These are phyloP conservation scores for Megalurothrips usitatus DNA, from an alignment of 2,888 invertebrate species.

Conservation along the genomic window DNA sequence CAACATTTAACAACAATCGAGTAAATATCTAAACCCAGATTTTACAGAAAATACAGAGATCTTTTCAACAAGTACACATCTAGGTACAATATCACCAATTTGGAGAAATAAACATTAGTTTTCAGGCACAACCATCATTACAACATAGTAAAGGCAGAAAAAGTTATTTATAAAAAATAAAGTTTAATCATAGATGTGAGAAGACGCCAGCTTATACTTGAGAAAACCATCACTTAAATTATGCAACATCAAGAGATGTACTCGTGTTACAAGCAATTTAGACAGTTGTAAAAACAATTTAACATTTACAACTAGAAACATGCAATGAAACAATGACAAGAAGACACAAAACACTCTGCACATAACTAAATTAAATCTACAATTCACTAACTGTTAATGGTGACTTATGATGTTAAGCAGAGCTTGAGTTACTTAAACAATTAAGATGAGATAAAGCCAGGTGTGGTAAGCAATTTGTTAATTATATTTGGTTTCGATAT, in stretches of 20 bases:
- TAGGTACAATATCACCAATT: background rate
- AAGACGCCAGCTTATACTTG: background rate
- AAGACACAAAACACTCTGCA: background rate
- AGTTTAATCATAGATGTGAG: background rate
- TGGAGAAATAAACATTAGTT: background rate
- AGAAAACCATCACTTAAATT: background rate
- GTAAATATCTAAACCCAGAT: background rate
- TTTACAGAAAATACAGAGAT: conserved; percentile 17
- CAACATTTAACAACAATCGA: background rate
- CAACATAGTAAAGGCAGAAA: background rate
- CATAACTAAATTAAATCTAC: background rate
- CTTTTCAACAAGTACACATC: background rate
- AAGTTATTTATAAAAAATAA: conserved; percentile 18
- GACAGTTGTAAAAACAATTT: too few relatives aligned
- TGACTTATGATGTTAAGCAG: background rate
- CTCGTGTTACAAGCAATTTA: too few relatives aligned
- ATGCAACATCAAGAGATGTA: too few relatives aligned
- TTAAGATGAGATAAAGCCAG: conserved; percentile 2
- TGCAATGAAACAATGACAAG: background rate
- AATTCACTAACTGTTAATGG: background rate
- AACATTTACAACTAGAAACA: conserved; percentile 3
- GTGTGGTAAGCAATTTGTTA: conserved; percentile 14
- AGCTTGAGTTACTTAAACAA: background rate
- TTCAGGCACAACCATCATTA: conserved; percentile 20
- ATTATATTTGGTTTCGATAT: conserved; percentile 5